Percentiles rank a stretch among this genome's conserved stretches.
Evolutionary conservation across 2,113 vertebrate species (phyloP).

Genomic region (Vanacampus margaritifer): DNA sequence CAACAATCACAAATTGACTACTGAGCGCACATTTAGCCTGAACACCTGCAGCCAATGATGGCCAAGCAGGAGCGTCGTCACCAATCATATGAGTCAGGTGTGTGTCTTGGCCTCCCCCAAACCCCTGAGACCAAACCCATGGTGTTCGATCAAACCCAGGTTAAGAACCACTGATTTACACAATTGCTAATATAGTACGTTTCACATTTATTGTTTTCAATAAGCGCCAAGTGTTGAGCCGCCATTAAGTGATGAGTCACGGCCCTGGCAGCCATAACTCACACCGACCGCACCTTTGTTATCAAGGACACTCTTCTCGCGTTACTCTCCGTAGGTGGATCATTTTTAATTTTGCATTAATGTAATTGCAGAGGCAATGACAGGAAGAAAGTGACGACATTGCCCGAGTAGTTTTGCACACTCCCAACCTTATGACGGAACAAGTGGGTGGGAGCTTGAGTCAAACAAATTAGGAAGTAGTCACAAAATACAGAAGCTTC

Average conservation of each 20-base stretch:
- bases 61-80: too few species aligned
- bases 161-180: too few species aligned
- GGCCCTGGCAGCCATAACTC: conserved; percentile 47
- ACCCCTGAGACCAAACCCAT: too few species aligned
- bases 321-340: conserved; percentile 53
- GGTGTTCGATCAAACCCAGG: too few species aligned
- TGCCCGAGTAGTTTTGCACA: conserved; percentile 15
- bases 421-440: not conserved
- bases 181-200: too few species aligned
- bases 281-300: conserved; percentile 52
- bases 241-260: conserved; percentile 50
- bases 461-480: not conserved
- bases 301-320: conserved; percentile 39
- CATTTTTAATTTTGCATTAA: conserved; percentile 51
- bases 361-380: conserved; percentile 41
- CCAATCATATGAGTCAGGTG: too few species aligned
- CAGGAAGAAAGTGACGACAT: conserved; percentile 32
- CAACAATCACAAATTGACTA: too few species aligned
- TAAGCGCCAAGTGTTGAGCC: conserved; percentile 36
- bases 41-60: too few species aligned
- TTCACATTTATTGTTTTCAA: too few species aligned
- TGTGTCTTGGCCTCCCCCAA: too few species aligned
- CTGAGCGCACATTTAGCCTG: too few species aligned
- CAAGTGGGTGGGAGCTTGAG: not conserved
- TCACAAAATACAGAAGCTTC: not conserved